Conservation (phyloP, 2,797 vertebrate species). For the Molossus alvarezi region DNA sequence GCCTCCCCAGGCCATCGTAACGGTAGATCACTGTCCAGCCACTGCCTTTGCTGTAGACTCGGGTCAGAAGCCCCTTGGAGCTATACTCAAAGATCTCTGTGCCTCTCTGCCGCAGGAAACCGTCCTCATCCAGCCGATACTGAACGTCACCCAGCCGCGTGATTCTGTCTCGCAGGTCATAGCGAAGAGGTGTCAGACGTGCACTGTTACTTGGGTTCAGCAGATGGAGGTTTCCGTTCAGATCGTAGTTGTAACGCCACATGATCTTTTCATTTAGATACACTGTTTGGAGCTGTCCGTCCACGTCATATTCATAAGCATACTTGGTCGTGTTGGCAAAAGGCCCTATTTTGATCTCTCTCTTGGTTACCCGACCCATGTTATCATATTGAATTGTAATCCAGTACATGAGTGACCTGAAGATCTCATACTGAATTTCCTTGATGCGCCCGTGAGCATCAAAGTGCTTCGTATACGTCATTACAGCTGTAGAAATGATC, state of each 20-base stretch:
- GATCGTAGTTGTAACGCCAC: conserved; percentile 99
- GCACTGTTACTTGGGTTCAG: conserved; percentile 96
- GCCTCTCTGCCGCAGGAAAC: conserved; percentile 97
- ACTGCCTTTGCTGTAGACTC: conserved; percentile 98
- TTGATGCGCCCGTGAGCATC: conserved; percentile 98
- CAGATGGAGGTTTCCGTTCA: conserved; percentile 98
- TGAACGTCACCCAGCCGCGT: conserved; percentile 98
- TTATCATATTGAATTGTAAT: conserved; percentile 99
- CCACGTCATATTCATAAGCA: conserved; percentile 97
- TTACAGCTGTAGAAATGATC: conserved; percentile 99
- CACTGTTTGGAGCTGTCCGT: conserved; percentile 98
- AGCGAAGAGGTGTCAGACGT: conserved; percentile 95
- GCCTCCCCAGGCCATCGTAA: conserved; percentile 97
- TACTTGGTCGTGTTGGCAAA: conserved; percentile 99
- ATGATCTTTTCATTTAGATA: conserved; percentile 98
- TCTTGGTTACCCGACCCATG: conserved; percentile 96
- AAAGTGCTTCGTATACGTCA: conserved; percentile 99
- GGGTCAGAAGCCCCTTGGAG: conserved; percentile 97
- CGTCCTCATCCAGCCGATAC: conserved; percentile 98
- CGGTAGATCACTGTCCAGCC: conserved; percentile 98
- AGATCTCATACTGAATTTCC: conserved; percentile 99
- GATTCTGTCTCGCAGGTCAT: conserved; percentile 97
- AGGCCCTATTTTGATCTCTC: conserved; percentile 98
- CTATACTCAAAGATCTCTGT: conserved; percentile 99
- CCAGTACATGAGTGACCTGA: conserved; percentile 98